Base-by-base conservation (phyloP, 2,797 vertebrate genomes). In the Phoebastria nigripes region DNA sequence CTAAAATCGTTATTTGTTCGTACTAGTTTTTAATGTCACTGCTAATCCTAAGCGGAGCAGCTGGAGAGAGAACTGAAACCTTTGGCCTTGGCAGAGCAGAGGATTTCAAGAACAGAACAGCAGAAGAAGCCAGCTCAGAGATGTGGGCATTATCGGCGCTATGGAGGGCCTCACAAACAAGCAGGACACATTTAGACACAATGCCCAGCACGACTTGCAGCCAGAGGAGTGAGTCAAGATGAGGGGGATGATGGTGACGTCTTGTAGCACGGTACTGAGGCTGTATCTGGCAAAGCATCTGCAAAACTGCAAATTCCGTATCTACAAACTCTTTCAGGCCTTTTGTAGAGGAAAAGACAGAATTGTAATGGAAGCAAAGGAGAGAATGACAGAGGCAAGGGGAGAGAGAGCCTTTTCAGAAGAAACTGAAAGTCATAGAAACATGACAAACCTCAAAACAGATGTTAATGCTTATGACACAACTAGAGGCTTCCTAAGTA, bases 171-270 rank as follows among this genome's bases (percentile, higher is more conserved):
- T 55, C 4, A 3, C 55, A 61, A 78, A 58, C 58, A 62, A 71
- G 81, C 51, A 37, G 79, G 51, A 94, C 15, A 2, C 79, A 78
- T 90, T 89, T 76, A 93, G 87, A 96, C 61, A 85, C 25, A 41
- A 85, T 80, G 79, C 79, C 65, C 72, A 89, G 82, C 87, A 89
- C 2, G 16, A 87, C 69, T 90, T 31, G 3, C 72, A 96, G 92
- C 72, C 93, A 89, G 76, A 87, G 52, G 18, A 92, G 84, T 93
- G 94, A 96, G 79, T 96, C 94, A 96, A 93, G 61, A 94, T 82
- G 96, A 95, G 96, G 90, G 92, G 95, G 95, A 85, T 74, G 94
- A 92, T 44, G 58, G 33, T 92, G 92, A 96, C 69, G n/a, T 94
- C 84, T 92, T 8, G 3, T 26, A 87, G 71, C 74, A 74, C 1